Evolutionary conservation across 2,113 vertebrate species (phyloP).

Genomic region (Todiramphus saurophagus): DNA sequence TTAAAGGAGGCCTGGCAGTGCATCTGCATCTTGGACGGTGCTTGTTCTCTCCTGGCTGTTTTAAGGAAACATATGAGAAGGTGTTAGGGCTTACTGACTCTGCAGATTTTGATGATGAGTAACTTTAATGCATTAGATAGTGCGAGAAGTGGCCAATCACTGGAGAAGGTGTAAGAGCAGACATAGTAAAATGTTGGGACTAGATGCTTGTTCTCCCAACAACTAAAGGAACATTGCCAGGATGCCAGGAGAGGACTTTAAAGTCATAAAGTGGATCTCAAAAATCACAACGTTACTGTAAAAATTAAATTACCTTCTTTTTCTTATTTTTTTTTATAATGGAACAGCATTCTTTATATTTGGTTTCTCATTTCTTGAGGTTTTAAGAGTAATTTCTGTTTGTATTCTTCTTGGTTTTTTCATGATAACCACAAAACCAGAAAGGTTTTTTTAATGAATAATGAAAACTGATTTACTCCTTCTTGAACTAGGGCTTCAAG

Average conservation of each 20-base stretch:
- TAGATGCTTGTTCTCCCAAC: not conserved
- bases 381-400: not conserved
- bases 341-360: not conserved
- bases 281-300: not conserved
- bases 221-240: not conserved
- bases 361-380: not conserved
- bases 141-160: not conserved
- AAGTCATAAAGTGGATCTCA: accelerated
- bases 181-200: not conserved
- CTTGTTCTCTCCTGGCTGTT: not conserved
- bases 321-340: not conserved
- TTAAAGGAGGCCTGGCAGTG: not conserved
- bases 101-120: not conserved
- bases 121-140: not conserved
- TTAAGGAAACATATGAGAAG: not conserved
- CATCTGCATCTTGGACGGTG: not conserved
- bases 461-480: not conserved
- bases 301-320: not conserved
- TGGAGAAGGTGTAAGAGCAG: not conserved
- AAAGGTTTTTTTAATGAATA: not conserved
- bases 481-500: not conserved
- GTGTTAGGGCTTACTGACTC: not conserved
- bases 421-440: not conserved
- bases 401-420: not conserved
- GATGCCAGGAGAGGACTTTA: not conserved